Evolutionary conservation across 2,797 vertebrate genomes (phyloP).

Genomic region (Hylomyscus alleni): DNA sequence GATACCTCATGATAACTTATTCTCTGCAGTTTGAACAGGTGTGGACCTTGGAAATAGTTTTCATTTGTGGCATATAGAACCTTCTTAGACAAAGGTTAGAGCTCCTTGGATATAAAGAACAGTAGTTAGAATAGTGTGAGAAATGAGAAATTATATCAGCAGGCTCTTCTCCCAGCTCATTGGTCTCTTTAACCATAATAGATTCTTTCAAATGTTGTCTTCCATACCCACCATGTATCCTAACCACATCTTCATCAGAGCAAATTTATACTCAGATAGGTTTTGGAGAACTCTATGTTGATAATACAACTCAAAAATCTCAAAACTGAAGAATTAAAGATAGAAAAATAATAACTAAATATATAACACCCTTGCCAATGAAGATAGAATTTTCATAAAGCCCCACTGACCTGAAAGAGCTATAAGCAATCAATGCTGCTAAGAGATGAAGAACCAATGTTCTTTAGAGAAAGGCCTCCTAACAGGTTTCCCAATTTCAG

Average conservation of each 20-base stretch:
- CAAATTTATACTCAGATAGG: not conserved
- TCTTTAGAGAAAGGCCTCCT: too few relatives aligned
- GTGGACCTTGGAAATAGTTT: not conserved
- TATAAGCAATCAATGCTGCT: not conserved
- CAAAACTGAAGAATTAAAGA: not conserved
- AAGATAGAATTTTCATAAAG: not conserved
- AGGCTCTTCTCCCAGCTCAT: not conserved
- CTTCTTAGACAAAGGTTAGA: not conserved
- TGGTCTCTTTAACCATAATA: not conserved
- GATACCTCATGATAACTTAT: not conserved
- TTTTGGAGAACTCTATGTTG: not conserved
- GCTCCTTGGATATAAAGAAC: not conserved
- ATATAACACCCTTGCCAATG: not conserved
- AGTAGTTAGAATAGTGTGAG: not conserved
- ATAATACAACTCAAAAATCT: not conserved
- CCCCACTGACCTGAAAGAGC: not conserved
- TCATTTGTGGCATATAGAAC: not conserved
- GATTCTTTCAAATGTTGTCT: not conserved
- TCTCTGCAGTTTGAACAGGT: not conserved
- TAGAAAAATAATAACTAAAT: not conserved
- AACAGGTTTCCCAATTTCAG: not conserved
- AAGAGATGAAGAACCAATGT: not conserved
- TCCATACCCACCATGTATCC: rapidly evolving
- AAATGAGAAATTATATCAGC: not conserved
- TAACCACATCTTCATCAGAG: not conserved